These are phyloP conservation scores for Morinoia aosen DNA, from an alignment of 2,888 invertebrate species.

Conservation along the genomic window DNA sequence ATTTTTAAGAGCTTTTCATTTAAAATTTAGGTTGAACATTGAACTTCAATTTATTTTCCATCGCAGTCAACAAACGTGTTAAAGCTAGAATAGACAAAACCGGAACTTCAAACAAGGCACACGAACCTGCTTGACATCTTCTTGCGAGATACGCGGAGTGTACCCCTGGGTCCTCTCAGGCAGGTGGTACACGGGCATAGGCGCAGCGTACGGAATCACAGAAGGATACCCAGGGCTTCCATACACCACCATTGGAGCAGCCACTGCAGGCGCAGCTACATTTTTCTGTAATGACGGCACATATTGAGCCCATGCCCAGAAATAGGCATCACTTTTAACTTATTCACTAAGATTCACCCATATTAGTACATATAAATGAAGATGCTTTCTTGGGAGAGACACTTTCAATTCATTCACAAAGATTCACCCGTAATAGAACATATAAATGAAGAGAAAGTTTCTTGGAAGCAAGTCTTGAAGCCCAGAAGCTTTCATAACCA, in stretches of 20 bases:
- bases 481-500: no score
- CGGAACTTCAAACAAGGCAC: not conserved
- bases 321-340: no score
- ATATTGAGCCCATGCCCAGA: not conserved
- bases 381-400: no score
- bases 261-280: slow-evolving; percentile 43
- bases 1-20: no score
- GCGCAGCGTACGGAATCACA: slow-evolving; percentile 61
- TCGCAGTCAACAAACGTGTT: no score
- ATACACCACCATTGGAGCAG: slow-evolving; percentile 60
- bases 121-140: slow-evolving; percentile 65
- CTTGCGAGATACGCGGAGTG: slow-evolving; percentile 57
- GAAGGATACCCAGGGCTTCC: slow-evolving; percentile 48
- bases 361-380: no score
- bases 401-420: not conserved
- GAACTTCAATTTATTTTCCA: no score
- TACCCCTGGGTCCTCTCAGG: slow-evolving; percentile 8
- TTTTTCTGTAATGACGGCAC: slow-evolving; percentile 52
- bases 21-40: no score
- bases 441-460: not conserved
- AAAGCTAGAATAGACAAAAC: no score
- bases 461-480: no score
- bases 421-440: no score
- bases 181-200: slow-evolving; percentile 57
- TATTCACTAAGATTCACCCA: no score